Evolutionary conservation across 2,113 vertebrate genomes (phyloP).

Genomic region (Tenebrosternarchus preto): DNA sequence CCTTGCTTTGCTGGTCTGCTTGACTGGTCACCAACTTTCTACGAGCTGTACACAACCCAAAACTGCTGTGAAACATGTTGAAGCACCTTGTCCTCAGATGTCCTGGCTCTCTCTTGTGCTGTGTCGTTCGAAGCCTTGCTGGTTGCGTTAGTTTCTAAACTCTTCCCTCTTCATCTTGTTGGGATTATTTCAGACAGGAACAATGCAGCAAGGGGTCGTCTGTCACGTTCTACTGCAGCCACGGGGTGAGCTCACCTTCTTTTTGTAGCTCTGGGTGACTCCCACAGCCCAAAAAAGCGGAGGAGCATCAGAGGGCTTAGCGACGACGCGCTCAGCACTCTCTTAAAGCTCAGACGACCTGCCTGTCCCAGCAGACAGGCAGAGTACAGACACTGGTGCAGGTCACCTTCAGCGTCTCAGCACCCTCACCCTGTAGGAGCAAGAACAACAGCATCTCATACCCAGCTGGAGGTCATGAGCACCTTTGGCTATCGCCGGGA

Average conservation of each 20-base stretch:
- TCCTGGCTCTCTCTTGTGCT: no score
- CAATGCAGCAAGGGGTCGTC: constrained; percentile 58
- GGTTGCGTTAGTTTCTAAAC: constrained; percentile 15
- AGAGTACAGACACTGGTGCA: constrained; percentile 49
- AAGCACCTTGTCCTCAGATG: no score
- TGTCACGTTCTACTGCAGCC: constrained; percentile 77
- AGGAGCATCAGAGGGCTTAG: constrained; percentile 86
- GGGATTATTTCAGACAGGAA: constrained; percentile 85
- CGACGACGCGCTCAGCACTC: constrained; percentile 72
- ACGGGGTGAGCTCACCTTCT: constrained; percentile 87
- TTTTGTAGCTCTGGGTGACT: constrained; percentile 88
- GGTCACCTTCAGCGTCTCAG: constrained; percentile 11
- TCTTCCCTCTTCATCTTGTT: constrained; percentile 43
- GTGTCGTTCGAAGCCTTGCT: not conserved
- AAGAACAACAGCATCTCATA: not conserved
- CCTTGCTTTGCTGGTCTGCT: no score
- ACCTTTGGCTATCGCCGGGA: constrained; percentile 93
- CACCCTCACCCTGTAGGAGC: constrained; percentile 35
- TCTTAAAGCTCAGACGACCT: constrained; percentile 83
- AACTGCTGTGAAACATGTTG: no score
- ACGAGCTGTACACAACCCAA: no score
- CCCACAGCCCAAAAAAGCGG: constrained; percentile 90
- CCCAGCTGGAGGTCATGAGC: constrained; percentile 77
- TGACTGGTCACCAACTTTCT: no score
- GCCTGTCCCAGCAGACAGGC: constrained; percentile 77